Conservation (phyloP, 2,888 invertebrate genomes). For the Saturnia pavonia region DNA sequence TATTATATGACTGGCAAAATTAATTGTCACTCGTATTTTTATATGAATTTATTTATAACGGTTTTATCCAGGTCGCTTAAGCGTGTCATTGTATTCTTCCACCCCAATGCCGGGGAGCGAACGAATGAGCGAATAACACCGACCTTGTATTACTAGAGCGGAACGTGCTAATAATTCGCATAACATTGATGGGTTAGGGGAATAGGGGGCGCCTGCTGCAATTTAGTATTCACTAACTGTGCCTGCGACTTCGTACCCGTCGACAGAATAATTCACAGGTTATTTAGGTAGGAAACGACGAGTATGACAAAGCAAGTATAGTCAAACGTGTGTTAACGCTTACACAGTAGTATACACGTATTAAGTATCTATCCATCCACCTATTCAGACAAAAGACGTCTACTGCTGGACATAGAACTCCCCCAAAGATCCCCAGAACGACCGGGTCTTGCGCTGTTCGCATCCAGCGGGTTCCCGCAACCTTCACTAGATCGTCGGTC, state of each 20-base stretch:
- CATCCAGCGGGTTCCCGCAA: too few species aligned
- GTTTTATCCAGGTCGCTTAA: slow-evolving; percentile 1
- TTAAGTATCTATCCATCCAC: too few species aligned
- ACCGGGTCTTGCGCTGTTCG: too few species aligned
- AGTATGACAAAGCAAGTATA: neutral
- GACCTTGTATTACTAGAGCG: slow-evolving; percentile 63
- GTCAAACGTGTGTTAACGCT: too few species aligned
- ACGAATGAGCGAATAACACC: slow-evolving; percentile 52
- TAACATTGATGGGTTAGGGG: slow-evolving; percentile 39
- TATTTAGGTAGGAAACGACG: neutral
- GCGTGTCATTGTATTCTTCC: slow-evolving; percentile 30
- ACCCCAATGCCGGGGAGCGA: slow-evolving; percentile 40
- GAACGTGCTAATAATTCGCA: slow-evolving; percentile 60
- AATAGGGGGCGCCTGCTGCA: slow-evolving; percentile 6
- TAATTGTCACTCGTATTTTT: slow-evolving; percentile 1
- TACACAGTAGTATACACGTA: too few species aligned
- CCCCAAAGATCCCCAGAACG: too few species aligned
- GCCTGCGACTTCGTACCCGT: neutral
- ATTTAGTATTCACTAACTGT: neutral
- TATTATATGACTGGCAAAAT: too few species aligned
- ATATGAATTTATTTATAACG: slow-evolving; percentile 1
- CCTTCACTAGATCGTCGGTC: too few species aligned
- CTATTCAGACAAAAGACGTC: too few species aligned
- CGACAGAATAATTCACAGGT: neutral
- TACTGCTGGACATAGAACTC: too few species aligned